phyloP scores from a whole-genome alignment of 2,113 vertebrate genomes.

The Ctenomys sociabilis region DNA sequence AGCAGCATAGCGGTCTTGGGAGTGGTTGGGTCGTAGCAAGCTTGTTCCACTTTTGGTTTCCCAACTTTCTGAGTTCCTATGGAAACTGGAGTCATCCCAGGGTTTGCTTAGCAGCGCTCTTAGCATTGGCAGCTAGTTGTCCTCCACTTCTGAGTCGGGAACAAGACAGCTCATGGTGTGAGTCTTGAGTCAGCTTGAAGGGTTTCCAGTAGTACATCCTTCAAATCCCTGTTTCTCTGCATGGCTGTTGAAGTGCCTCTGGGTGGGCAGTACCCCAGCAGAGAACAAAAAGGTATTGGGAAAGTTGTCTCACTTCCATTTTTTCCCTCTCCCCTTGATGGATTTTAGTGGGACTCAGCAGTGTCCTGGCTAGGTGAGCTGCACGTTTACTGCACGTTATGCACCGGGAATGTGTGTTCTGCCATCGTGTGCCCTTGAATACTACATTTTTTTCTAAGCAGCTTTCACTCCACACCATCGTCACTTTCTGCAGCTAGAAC shows the following conservation, averaged over 20 bases:
- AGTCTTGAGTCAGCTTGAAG: not conserved
- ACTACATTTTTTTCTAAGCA: conserved; percentile 78
- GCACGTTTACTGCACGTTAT: conserved; percentile 90
- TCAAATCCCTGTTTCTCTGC: not conserved
- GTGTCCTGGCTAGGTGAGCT: conserved; percentile 88
- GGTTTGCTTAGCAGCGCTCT: not conserved
- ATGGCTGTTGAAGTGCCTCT: not conserved
- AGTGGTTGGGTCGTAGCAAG: not conserved
- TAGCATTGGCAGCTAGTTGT: not conserved
- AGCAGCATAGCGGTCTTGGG: not conserved
- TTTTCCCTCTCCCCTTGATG: conserved; percentile 86
- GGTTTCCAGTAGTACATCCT: not conserved
- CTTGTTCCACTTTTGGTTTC: not conserved
- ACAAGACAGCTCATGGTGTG: not conserved
- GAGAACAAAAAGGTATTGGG: conserved; percentile 58
- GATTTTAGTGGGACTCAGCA: conserved; percentile 87
- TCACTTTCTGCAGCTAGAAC: conserved; percentile 87
- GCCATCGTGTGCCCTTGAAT: conserved; percentile 86
- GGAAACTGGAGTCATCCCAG: not conserved
- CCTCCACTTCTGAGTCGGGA: not conserved
- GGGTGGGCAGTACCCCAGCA: conserved; percentile 58
- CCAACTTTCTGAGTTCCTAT: not conserved
- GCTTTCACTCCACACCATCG: conserved; percentile 88
- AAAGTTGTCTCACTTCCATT: conserved; percentile 85
- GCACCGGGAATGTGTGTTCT: conserved; percentile 89